phyloP scores from a whole-genome alignment of 2,888 invertebrate species.

The Eutolmus rufibarbis region DNA sequence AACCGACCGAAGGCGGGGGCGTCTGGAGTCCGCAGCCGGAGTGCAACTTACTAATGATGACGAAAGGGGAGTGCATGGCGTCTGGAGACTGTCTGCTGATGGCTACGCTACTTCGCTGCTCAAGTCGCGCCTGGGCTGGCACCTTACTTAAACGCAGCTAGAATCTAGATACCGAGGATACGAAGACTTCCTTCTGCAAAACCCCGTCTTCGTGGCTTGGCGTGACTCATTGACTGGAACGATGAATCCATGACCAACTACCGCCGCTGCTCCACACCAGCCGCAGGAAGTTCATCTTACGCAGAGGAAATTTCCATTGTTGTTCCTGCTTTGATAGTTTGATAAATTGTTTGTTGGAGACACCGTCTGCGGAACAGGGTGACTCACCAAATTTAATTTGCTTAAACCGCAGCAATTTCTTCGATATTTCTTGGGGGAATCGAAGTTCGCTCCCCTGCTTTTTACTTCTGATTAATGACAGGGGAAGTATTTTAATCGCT shows the following conservation, averaged over 20 bases:
- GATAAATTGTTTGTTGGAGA: conserved; percentile 4
- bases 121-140: background rate
- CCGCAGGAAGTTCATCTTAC: background rate
- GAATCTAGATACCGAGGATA: too few species aligned
- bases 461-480: background rate
- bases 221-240: conserved; percentile 1
- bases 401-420: background rate
- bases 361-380: background rate
- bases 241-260: background rate
- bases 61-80: background rate
- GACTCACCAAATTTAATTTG: conserved; percentile 19
- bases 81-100: conserved; percentile 23
- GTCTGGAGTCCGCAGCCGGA: background rate
- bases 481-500: background rate
- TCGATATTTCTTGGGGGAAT: background rate
- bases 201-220: background rate
- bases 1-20: background rate
- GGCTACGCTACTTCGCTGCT: background rate
- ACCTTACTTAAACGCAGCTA: background rate
- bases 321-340: background rate
- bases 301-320: background rate
- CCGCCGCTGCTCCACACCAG: background rate
- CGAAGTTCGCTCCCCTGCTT: background rate
- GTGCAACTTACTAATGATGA: conserved; percentile 17
- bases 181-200: background rate